phyloP scores from a whole-genome alignment of 2,888 invertebrate species.

The Himalopsyche kuldschensis region DNA sequence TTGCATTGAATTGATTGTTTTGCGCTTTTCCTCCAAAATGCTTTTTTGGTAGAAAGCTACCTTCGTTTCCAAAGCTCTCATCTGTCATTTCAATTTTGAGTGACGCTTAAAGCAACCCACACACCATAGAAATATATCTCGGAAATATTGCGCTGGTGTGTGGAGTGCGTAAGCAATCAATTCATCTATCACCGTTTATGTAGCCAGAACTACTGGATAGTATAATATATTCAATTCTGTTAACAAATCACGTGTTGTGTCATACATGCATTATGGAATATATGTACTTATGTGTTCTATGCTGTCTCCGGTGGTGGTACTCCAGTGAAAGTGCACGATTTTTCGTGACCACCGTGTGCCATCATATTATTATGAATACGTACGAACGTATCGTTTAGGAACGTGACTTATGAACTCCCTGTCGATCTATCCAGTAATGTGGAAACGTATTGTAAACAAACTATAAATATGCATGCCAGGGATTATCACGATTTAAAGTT shows the following conservation, averaged over 20 bases:
- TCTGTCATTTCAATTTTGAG: no score
- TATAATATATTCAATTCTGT: background rate
- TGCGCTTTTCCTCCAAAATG: no score
- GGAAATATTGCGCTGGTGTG: no score
- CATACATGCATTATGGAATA: background rate
- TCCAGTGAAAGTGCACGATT: slow-evolving; percentile 22
- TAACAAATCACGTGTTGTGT: background rate
- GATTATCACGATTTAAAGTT: background rate
- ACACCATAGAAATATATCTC: no score
- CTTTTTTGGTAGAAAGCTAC: no score
- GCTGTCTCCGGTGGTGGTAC: background rate
- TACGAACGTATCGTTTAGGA: background rate
- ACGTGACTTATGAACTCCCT: background rate
- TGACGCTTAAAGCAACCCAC: no score
- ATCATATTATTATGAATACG: background rate
- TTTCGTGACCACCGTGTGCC: slow-evolving; percentile 10
- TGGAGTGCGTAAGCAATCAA: background rate
- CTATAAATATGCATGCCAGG: background rate
- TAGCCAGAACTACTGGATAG: background rate
- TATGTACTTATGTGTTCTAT: background rate
- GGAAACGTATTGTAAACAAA: background rate
- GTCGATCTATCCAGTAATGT: background rate
- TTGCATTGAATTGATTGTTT: no score
- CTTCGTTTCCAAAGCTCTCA: no score
- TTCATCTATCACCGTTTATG: background rate